Conservation (phyloP, 2,113 vertebrate genomes). For the Tetraodon nigroviridis region DNA sequence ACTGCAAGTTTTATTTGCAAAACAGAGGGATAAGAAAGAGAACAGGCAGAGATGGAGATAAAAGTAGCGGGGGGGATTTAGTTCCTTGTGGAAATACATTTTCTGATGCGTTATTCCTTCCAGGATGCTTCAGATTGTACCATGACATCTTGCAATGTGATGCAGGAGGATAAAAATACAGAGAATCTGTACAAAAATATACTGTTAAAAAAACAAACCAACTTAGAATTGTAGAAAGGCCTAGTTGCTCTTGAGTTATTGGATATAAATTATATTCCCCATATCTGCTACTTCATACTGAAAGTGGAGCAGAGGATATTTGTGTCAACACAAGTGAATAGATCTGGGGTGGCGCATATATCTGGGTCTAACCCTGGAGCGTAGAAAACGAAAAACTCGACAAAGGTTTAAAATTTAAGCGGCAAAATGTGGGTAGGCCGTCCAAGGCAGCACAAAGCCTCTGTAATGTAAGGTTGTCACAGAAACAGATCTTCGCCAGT, state of each 20-base stretch:
- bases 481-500: not conserved
- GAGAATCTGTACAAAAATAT: too few relatives aligned
- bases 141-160: too few relatives aligned
- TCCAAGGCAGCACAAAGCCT: conserved; percentile 7
- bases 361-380: not conserved
- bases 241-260: too few relatives aligned
- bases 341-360: not conserved
- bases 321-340: not conserved
- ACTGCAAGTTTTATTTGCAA: not conserved
- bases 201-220: too few relatives aligned
- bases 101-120: not conserved
- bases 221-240: too few relatives aligned
- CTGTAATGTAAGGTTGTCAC: not conserved
- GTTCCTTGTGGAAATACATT: not conserved
- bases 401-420: not conserved
- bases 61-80: not conserved
- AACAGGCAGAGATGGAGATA: not conserved
- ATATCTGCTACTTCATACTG: too few relatives aligned
- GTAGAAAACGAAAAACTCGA: not conserved
- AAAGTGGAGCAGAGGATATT: too few relatives aligned
- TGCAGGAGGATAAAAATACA: too few relatives aligned
- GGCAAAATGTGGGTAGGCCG: conserved; percentile 4
- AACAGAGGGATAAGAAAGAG: not conserved
- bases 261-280: too few relatives aligned
- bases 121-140: not conserved